These are phyloP conservation scores for Sinohyriopsis cumingii DNA, from an alignment of 2,888 invertebrate genomes.

Conservation along the genomic window DNA sequence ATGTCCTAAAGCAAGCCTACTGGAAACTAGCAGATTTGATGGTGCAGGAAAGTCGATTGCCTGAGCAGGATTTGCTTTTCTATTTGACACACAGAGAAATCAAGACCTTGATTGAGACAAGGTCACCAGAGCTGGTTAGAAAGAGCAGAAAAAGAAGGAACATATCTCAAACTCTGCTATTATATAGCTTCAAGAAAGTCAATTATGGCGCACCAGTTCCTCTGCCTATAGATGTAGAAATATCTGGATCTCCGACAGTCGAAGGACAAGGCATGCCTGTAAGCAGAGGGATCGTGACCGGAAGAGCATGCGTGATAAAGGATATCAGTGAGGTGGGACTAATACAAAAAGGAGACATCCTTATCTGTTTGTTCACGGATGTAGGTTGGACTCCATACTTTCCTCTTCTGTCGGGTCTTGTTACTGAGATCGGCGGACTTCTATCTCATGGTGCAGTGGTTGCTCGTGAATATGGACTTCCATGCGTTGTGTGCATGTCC, in stretches of 20 bases:
- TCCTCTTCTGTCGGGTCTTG: conserved; percentile 83
- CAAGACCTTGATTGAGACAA: conserved; percentile 73
- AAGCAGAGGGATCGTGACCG: conserved; percentile 80
- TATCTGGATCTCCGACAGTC: conserved; percentile 8
- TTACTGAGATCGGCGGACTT: conserved; percentile 86
- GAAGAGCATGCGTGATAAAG: conserved; percentile 83
- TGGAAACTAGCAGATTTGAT: conserved; percentile 76
- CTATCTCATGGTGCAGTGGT: conserved; percentile 90
- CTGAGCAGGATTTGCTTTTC: conserved; percentile 78
- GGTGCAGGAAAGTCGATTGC: conserved; percentile 78
- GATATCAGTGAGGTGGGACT: too few relatives aligned
- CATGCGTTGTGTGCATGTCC: conserved; percentile 83
- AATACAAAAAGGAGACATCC: too few relatives aligned
- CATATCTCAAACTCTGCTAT: conserved; percentile 71
- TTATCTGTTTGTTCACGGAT: conserved; percentile 84
- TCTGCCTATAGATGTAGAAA: neutral
- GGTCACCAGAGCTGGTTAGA: conserved; percentile 74
- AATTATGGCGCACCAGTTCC: conserved; percentile 3
- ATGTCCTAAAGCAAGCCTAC: conserved; percentile 77
- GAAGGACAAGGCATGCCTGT: conserved; percentile 79
- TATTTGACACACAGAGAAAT: conserved; percentile 81
- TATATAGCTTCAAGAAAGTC: neutral
- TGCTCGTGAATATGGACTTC: conserved; percentile 86
- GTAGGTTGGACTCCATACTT: conserved; percentile 90
- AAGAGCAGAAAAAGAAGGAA: conserved; percentile 80